Percentiles rank a stretch among this genome's conserved stretches.
These are phyloP conservation scores for Kryptolebias ocellatus DNA, from an alignment of 2,797 vertebrate species.

Conservation along the genomic window DNA sequence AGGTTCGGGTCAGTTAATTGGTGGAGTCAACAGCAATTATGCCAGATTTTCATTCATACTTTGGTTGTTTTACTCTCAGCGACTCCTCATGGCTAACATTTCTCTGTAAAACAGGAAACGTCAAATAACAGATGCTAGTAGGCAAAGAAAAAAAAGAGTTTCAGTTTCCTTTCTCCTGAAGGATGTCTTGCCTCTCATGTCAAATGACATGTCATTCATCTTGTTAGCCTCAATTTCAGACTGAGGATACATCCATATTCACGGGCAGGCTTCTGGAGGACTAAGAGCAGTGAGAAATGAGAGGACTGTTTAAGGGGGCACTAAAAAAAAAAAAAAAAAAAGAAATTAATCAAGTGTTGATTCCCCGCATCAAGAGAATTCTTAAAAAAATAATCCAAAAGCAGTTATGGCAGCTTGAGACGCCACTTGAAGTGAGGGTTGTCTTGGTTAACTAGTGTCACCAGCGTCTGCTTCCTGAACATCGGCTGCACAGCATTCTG, in stretches of 20 bases:
- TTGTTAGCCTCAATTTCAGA: conserved; percentile 10
- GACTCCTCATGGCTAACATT: not conserved
- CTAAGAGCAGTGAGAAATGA: not conserved
- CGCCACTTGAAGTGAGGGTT: not conserved
- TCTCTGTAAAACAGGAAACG: not conserved
- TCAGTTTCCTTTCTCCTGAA: not conserved
- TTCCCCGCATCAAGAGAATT: not conserved
- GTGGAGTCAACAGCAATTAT: conserved; percentile 1
- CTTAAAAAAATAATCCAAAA: not conserved
- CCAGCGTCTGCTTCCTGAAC: conserved; percentile 10
- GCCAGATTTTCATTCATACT: not conserved
- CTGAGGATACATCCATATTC: conserved; percentile 34
- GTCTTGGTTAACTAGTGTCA: conserved; percentile 1
- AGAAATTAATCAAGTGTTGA: conserved; percentile 8
- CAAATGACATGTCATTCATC: conserved; percentile 41
- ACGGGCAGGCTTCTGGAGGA: conserved; percentile 3
- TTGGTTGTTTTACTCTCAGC: not conserved
- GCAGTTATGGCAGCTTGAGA: conserved; percentile 2
- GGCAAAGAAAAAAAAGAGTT: not conserved
- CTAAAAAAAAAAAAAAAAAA: not conserved
- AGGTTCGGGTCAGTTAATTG: conserved; percentile 3
- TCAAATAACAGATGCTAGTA: not conserved
- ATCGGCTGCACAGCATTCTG: not conserved
- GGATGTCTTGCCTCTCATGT: not conserved
- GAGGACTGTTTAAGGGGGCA: not conserved